Percentiles rank a stretch among this genome's conserved stretches.
These are phyloP conservation scores for Drosophila rubida DNA, from an alignment of 2,888 invertebrate species.

Conservation along the genomic window DNA sequence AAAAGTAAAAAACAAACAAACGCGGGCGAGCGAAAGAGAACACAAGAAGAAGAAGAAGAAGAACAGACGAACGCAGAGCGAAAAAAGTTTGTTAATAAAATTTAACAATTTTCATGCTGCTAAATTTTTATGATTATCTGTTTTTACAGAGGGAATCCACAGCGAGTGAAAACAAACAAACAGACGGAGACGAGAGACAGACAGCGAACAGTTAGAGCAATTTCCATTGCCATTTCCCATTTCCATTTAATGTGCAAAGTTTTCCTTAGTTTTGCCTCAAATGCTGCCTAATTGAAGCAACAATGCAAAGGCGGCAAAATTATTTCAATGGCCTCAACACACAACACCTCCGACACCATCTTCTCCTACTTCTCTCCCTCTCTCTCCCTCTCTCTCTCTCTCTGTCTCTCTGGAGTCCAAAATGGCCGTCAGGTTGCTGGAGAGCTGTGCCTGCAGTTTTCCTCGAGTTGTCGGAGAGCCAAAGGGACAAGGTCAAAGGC, in stretches of 20 bases:
- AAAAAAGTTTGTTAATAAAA: conserved; percentile 71
- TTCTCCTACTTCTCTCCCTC: not conserved
- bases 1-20: conserved; percentile 29
- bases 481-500: conserved; percentile 71
- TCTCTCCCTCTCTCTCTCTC: not conserved
- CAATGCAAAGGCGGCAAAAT: conserved; percentile 72
- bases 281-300: conserved; percentile 76
- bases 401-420: conserved; percentile 24
- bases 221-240: conserved; percentile 53
- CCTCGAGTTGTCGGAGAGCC: conserved; percentile 10
- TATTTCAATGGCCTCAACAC: conserved; percentile 50
- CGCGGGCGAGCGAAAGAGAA: not conserved
- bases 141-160: conserved; percentile 25
- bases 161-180: conserved; percentile 13
- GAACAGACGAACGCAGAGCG: conserved; percentile 21
- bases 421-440: conserved; percentile 46
- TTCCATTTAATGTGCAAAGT: conserved; percentile 67
- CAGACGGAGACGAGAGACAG: conserved; percentile 17
- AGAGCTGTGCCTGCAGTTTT: conserved; percentile 32
- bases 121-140: conserved; percentile 76
- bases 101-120: conserved; percentile 73
- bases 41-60: conserved; percentile 37
- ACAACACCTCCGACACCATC: not conserved
- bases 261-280: conserved; percentile 48
- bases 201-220: conserved; percentile 37